Base-by-base conservation (phyloP, 2,797 vertebrate genomes). In the Peromyscus eremicus region DNA sequence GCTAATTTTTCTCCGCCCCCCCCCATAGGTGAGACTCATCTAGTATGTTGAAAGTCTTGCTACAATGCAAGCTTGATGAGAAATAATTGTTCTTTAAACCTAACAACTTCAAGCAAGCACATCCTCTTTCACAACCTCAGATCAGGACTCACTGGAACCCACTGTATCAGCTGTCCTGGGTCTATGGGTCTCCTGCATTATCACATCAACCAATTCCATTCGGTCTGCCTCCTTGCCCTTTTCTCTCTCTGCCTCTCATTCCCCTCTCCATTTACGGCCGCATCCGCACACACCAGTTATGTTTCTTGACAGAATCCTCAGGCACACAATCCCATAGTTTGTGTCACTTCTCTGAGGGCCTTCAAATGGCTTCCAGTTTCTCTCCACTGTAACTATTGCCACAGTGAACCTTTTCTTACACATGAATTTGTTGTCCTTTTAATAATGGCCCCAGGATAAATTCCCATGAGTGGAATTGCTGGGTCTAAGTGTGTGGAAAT, bases 381-480 rank as follows among this genome's bases (percentile, higher is more conserved):
- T 94, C 52, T 68, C 64, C 85, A 57, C 66, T 62, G 75, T 49
- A 94, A 91, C 84, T 49, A 86, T 55, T 77, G 89, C 88, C 5
- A 13, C 77, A 76, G 25, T 46, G 40, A 94, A 12, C 43, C 29
- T 75, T 82, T 93, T 91, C 82, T 95, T 94, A 86, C 85, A 86
- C 62, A 75, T 73, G 91, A 92, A 29, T 96, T 96, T 11, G 11
- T 82, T 96, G 93, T 76, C 88, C 87, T 97, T 91, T 94, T 91
- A 95, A 95, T 86, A 96, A 96, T 0, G 79, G 85, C 81, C 70
- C 83, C 73, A 83, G 91, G 81, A 89, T 92, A 95, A 82, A 97
- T 75, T 94, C 95, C 93, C 94, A 91, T 49, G 79, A 85, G 92
- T 79, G 40, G 49, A 77, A 89, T 70, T 64, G 19, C 71, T 81